phyloP scores from a whole-genome alignment of 2,797 vertebrate species.

The Sebastes goodei region DNA sequence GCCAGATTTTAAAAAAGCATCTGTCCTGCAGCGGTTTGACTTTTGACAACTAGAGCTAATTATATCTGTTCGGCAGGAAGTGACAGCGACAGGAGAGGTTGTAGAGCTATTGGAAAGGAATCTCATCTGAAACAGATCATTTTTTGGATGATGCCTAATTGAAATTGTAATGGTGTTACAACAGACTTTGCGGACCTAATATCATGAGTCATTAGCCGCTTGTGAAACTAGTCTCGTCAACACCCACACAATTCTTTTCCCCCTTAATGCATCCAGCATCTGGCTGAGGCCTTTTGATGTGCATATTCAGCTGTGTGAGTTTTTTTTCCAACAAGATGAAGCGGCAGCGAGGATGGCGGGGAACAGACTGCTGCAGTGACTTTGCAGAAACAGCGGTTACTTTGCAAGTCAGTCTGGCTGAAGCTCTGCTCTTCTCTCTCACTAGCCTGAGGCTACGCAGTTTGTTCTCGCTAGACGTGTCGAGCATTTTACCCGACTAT shows the following conservation, averaged over 20 bases:
- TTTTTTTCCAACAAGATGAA: background rate
- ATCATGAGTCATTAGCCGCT: background rate
- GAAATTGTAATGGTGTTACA: background rate
- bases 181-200: background rate
- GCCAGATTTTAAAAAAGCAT: too few relatives aligned
- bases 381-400: background rate
- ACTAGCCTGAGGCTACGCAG: background rate
- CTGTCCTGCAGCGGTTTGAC: too few relatives aligned
- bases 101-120: background rate
- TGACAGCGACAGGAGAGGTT: background rate
- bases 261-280: conserved; percentile 2
- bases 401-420: conserved; percentile 1
- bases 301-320: background rate
- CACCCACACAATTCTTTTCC: background rate
- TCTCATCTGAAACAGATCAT: background rate
- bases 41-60: background rate
- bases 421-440: background rate
- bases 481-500: background rate
- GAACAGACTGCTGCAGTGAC: conserved; percentile 1
- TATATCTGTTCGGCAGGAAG: background rate
- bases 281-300: conserved; percentile 19
- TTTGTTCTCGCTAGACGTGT: background rate
- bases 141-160: background rate
- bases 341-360: background rate
- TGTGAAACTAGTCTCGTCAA: background rate